These are phyloP conservation scores for Amphiura filiformis DNA, from an alignment of 35 echinoderm and acorn worm species.

Conservation along the genomic window DNA sequence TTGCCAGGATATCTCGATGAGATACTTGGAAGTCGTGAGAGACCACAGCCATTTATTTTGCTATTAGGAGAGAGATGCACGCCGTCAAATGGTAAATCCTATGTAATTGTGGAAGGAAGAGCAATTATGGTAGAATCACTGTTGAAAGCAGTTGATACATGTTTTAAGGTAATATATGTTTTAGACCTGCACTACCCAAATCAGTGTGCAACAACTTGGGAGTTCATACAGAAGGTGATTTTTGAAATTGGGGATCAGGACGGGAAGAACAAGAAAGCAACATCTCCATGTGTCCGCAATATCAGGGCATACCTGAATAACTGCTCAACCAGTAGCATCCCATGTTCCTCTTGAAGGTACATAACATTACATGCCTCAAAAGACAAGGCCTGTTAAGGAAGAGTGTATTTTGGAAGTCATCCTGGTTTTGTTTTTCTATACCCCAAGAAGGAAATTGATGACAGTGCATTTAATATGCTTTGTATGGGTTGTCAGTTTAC, in stretches of 20 bases:
- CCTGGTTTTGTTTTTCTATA: no score
- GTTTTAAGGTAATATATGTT: conserved; percentile 11
- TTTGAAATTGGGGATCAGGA: conserved; percentile 16
- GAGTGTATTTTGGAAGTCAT: no score
- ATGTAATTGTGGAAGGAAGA: conserved; percentile 6
- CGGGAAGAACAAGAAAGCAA: conserved; percentile 8
- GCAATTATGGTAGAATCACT: neutral
- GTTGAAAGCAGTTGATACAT: conserved; percentile 20
- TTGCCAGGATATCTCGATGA: neutral
- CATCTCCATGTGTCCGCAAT: neutral
- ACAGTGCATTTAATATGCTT: no score
- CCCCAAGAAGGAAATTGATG: no score
- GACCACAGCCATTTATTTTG: neutral
- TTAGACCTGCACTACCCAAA: conserved; percentile 11
- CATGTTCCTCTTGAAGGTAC: no score
- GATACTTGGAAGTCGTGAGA: neutral
- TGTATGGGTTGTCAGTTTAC: no score
- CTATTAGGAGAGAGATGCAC: neutral
- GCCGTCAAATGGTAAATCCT: neutral
- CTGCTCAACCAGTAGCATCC: neutral
- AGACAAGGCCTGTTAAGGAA: no score
- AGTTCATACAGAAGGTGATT: conserved; percentile 21
- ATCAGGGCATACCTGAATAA: neutral
- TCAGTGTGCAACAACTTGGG: conserved; percentile 15
- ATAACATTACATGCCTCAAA: no score